Base-by-base conservation (phyloP, 2,888 invertebrate genomes). In the Sarcophaga subvicina region DNA sequence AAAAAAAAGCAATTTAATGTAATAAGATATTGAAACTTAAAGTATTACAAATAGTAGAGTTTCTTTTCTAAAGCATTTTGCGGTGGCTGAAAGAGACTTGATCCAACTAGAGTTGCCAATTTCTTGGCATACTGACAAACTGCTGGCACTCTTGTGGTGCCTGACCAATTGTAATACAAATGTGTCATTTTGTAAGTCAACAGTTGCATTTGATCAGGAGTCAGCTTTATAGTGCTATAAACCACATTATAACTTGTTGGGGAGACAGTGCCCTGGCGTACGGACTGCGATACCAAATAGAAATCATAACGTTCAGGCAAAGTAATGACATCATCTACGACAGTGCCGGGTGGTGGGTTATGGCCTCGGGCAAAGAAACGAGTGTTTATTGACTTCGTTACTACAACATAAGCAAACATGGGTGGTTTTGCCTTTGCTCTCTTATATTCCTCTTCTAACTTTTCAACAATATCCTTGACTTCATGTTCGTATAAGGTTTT, bases 51-150 rank as follows among this genome's bases (percentile, higher is more conserved):
- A 93, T 96, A 97, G 90, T 96, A 97, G 0, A 97, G 93, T 0
- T 96, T 94, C 37, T 95, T 95, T 71, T 95, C 95, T n/a, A 97
- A 93, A 0, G 94, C 94, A 76, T 94, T 94, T 83, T 95, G 94
- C 0, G 97, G 97, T 0, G 97, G 96, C 54, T 94, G 94, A 90
- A 98, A 98, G 2, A 98, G 94, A 37, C 95, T 95, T 91, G 98
- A 98, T 0, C 96, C 97, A 0, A 97, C 97, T 5, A 98, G 94
- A 92, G 97, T 98, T 0, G 99, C 98, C 86, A 99, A 93, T 90
- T 98, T 99, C 92, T 99, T 98, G 0, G 99, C 98, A 92, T 98
- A 98, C 92, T 98, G 98, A 91, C 98, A 98, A 0, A 98, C 98
- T 0, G 98, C 97, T 0, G 99, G 99, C 12, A 99, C 98, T 27